Base-by-base conservation (phyloP, 2,797 vertebrate genomes). In the Cichlasoma orientale region DNA sequence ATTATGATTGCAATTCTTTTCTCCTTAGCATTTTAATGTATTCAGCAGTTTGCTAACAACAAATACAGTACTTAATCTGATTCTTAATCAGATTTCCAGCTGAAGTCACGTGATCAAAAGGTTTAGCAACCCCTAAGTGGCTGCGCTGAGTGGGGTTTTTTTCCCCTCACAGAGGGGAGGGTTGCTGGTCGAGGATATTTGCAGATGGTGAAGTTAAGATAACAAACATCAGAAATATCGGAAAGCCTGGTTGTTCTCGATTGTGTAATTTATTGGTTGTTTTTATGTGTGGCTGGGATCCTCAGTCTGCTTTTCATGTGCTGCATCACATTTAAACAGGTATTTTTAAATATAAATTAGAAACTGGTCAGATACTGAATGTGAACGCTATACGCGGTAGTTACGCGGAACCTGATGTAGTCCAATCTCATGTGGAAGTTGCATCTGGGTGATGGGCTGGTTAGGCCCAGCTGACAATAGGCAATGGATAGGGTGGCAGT, bases 1-100 rank as follows among this genome's bases (percentile, higher is more conserved):
- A 66, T 47, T 44, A 19, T 5, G 27, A 1, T 19, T 66, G 2
- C 0, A 1, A 27, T 44, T 44, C 13, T 2, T 4, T 0, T 0
- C 0, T 21, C 8, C 14, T 44, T 27, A 63, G 25, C 38, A 13
- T 4, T 66, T 66, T 66, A 2, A 66, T 63, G 9, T 18, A 44
- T 63, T 10, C 59, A 66, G 2, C 59, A 66, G 38, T 66, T 25
- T 66, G 47, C 16, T 27, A 27, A 66, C 38, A 47, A 66, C 38
- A 66, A 47, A 19, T 19, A 3, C 0, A 1, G 1, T 18, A 63
- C 59, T 41, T 41, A 63, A 9, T 38, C 36, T 38, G 8, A 41
- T 13, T 12, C 38, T 13, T 41, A 10, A 63, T 63, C 59, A 10
- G 13, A 63, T 0, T 11, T 44, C 12, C 36, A 0, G 8, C 14